Evolutionary conservation across 1,140 invertebrate genomes (phyloP).

Genomic region (Octopus sinensis): DNA sequence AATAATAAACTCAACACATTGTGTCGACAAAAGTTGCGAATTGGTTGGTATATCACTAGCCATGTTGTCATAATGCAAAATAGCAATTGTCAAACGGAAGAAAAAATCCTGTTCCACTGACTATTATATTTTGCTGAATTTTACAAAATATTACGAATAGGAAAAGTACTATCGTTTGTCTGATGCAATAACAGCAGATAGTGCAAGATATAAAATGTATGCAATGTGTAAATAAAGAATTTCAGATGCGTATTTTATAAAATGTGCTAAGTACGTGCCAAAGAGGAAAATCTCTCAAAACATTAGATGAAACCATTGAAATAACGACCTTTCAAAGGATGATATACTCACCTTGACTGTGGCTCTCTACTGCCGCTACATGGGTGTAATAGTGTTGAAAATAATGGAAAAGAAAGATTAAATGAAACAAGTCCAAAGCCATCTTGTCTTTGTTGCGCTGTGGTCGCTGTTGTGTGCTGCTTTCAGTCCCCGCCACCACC

Average conservation of each 20-base stretch:
- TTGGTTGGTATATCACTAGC: neutral
- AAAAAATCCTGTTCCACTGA: neutral
- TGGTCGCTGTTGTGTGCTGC: conserved; percentile 10
- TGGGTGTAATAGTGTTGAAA: conserved; percentile 42
- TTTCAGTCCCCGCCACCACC: conserved; percentile 19
- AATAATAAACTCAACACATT: too few relatives aligned
- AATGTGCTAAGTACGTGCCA: too few relatives aligned
- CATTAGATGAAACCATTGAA: neutral
- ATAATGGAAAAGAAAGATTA: conserved; percentile 49
- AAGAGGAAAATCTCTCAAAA: neutral
- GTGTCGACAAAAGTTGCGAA: too few relatives aligned
- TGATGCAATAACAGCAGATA: neutral
- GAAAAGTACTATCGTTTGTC: neutral
- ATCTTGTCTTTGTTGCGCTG: conserved; percentile 43
- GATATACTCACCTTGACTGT: conserved; percentile 52
- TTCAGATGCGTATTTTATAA: too few relatives aligned
- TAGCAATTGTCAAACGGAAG: too few relatives aligned
- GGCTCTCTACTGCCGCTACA: conserved; percentile 53
- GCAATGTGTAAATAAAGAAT: too few relatives aligned
- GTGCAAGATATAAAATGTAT: neutral
- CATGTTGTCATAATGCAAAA: neutral
- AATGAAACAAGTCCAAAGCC: conserved; percentile 50
- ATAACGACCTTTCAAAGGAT: neutral
- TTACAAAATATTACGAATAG: conserved; percentile 12
- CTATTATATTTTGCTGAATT: conserved; percentile 16